Conservation (phyloP, 2,797 vertebrate species). For the Tangara arthus region DNA sequence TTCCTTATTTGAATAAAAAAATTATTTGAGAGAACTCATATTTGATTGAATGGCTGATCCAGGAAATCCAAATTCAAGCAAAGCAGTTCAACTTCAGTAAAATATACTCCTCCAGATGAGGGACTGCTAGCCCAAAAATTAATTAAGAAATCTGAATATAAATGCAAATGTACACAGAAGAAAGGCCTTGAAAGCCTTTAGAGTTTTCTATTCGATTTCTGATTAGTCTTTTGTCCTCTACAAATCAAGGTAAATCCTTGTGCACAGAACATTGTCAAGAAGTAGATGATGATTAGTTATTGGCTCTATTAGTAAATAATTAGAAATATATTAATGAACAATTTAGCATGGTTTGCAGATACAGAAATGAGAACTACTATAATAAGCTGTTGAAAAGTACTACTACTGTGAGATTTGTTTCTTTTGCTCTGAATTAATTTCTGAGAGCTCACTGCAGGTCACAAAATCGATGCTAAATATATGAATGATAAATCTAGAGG, state of each 20-base stretch:
- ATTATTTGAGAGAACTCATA: slow-evolving; percentile 31
- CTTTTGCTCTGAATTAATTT: slow-evolving; percentile 57
- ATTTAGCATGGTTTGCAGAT: slow-evolving; percentile 28
- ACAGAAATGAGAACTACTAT: slow-evolving; percentile 13
- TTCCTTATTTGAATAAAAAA: slow-evolving; percentile 17
- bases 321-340: slow-evolving; percentile 58
- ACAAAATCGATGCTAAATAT: background rate
- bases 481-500: background rate
- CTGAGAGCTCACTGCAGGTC: background rate
- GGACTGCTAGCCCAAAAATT: slow-evolving; percentile 34
- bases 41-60: slow-evolving; percentile 31
- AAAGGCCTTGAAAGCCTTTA: background rate
- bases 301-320: slow-evolving; percentile 25
- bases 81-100: slow-evolving; percentile 37
- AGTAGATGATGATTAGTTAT: slow-evolving; percentile 50
- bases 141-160: slow-evolving; percentile 59
- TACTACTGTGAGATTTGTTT: slow-evolving; percentile 20
- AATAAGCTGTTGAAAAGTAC: slow-evolving; percentile 45
- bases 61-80: slow-evolving; percentile 40
- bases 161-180: background rate
- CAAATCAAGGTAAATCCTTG: slow-evolving; percentile 56
- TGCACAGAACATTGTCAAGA: background rate
- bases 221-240: slow-evolving; percentile 61
- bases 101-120: background rate
- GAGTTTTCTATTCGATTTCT: slow-evolving; percentile 16